Evolutionary conservation across 2,888 invertebrate species (phyloP).

Genomic region (Stenurella melanura): DNA sequence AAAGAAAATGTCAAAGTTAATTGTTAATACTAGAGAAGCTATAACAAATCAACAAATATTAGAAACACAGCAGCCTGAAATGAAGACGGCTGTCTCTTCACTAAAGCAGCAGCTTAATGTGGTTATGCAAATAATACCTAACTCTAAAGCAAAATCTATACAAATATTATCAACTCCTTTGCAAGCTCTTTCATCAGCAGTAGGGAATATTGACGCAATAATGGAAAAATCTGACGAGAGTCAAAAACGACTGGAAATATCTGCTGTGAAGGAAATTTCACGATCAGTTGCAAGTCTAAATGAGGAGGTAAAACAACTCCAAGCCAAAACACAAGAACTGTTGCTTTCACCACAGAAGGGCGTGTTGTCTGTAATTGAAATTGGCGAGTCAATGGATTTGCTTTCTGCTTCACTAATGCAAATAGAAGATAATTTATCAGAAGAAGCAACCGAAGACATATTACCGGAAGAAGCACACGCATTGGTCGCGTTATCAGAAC

Average conservation of each 20-base stretch:
- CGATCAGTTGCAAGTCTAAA: not conserved
- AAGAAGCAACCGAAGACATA: constrained; percentile 3
- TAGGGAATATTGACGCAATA: not conserved
- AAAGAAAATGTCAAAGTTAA: too few species aligned
- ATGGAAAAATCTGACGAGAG: not conserved
- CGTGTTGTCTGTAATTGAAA: constrained; percentile 46
- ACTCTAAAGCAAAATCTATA: not conserved
- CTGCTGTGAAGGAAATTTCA: not conserved
- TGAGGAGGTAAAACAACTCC: not conserved
- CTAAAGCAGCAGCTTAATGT: too few species aligned
- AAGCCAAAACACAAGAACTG: not conserved
- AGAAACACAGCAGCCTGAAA: too few species aligned
- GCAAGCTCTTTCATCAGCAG: not conserved
- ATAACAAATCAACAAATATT: not conserved
- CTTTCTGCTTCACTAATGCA: not conserved
- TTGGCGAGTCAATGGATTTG: not conserved
- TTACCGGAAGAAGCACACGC: not conserved
- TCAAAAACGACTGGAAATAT: not conserved
- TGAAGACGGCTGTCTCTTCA: too few species aligned
- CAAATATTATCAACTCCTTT: not conserved
- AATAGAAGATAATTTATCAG: not conserved
- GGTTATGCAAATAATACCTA: too few species aligned
- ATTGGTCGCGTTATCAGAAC: not conserved
- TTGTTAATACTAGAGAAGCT: too few species aligned
- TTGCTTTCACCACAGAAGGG: constrained; percentile 36